Evolutionary conservation across 2,797 vertebrate species (phyloP).

Genomic region (Tamandua tetradactyla): DNA sequence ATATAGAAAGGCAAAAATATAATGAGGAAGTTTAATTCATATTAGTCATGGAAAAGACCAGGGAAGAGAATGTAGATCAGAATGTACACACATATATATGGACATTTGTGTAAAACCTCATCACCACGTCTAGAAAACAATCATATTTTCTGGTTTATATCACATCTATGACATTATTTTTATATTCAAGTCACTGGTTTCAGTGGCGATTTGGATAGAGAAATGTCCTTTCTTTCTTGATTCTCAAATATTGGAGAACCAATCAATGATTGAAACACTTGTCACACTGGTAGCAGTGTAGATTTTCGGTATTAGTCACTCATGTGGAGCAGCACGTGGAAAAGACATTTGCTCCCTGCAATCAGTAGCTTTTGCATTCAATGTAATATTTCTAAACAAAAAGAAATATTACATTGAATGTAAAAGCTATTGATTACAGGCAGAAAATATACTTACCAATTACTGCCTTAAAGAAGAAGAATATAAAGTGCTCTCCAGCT

Average conservation of each 20-base stretch:
- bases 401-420: constrained; percentile 77
- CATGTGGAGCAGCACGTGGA: constrained; percentile 65
- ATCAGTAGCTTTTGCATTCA: constrained; percentile 78
- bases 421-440: constrained; percentile 83
- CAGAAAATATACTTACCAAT: constrained; percentile 81
- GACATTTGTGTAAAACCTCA: background rate
- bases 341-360: constrained; percentile 70
- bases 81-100: background rate
- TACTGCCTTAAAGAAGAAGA: constrained; percentile 74
- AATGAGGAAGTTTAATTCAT: background rate
- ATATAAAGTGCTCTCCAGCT: constrained; percentile 71
- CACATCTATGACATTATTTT: background rate
- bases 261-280: constrained; percentile 60
- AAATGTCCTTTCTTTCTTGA: constrained; percentile 28
- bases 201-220: background rate
- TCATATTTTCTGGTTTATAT: background rate
- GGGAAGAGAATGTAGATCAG: background rate
- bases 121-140: background rate
- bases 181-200: constrained; percentile 1
- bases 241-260: constrained; percentile 49
- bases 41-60: background rate
- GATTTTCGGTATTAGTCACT: constrained; percentile 65
- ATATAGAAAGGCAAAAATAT: background rate
- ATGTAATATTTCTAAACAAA: constrained; percentile 75
- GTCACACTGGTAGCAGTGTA: constrained; percentile 54